Evolutionary conservation across 2,797 vertebrate genomes (phyloP).

Genomic region (Delichon dasypus): DNA sequence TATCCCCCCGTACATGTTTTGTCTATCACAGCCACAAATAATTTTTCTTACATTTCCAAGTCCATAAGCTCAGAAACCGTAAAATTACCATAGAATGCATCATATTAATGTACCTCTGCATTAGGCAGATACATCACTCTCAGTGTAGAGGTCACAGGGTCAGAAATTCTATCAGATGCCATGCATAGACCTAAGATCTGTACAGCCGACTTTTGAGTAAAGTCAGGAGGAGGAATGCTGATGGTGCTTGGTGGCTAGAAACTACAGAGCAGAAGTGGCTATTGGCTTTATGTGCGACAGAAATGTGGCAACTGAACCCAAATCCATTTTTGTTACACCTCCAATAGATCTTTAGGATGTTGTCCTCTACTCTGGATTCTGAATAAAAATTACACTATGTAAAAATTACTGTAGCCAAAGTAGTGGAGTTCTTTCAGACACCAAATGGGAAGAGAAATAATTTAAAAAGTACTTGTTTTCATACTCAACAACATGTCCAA

Average conservation of each 20-base stretch:
- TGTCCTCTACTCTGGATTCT: neutral
- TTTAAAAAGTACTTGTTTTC: neutral
- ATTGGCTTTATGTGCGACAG: neutral
- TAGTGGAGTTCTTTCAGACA: neutral
- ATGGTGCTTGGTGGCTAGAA: neutral
- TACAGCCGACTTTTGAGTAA: neutral
- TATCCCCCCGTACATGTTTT: rapidly evolving
- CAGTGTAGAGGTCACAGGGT: neutral
- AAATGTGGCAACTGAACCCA: neutral
- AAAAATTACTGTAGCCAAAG: neutral
- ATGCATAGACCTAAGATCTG: neutral
- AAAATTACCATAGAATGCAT: neutral
- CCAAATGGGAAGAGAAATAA: neutral
- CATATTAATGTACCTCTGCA: neutral
- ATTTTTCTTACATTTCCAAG: neutral
- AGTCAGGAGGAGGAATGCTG: neutral
- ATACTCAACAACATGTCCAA: neutral
- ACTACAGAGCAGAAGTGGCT: neutral
- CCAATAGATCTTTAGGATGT: neutral
- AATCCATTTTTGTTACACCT: neutral
- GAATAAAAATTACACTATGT: neutral
- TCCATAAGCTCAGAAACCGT: neutral
- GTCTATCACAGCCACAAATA: neutral
- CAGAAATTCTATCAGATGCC: neutral
- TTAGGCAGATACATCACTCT: neutral